These are phyloP conservation scores for Anoplolepis gracilipes DNA, from an alignment of 1,140 invertebrate species.

Conservation along the genomic window DNA sequence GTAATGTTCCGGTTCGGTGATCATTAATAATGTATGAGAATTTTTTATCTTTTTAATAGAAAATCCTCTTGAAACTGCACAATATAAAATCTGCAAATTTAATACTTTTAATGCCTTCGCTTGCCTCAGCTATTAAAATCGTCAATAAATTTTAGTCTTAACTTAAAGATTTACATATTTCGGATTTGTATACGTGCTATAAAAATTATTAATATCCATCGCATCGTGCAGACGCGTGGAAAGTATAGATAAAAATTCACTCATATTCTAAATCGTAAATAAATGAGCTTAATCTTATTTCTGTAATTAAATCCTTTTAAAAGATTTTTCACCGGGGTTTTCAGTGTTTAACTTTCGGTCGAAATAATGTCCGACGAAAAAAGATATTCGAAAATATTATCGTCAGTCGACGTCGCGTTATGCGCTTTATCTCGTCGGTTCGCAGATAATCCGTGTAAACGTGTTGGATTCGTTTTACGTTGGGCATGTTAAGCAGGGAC, in stretches of 20 bases:
- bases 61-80: not conserved
- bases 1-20: not conserved
- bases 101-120: not conserved
- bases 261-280: not conserved
- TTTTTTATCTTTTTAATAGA: not conserved
- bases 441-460: conserved; percentile 53
- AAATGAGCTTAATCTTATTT: not conserved
- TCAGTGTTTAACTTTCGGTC: not conserved
- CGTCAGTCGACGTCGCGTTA: not conserved
- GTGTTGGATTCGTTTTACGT: conserved; percentile 5
- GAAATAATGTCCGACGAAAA: not conserved
- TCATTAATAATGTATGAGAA: not conserved
- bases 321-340: not conserved
- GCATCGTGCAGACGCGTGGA: no score
- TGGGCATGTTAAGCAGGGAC: conserved; percentile 12
- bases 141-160: not conserved
- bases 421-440: conserved; percentile 33
- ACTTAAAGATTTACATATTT: not conserved
- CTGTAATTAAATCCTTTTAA: not conserved
- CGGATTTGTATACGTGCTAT: not conserved
- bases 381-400: conserved; percentile 26
- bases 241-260: not conserved
- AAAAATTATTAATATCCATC: no score
- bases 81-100: not conserved
- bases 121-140: not conserved